Conservation (phyloP, 2,113 vertebrate species). For the Tragelaphus imberbis region DNA sequence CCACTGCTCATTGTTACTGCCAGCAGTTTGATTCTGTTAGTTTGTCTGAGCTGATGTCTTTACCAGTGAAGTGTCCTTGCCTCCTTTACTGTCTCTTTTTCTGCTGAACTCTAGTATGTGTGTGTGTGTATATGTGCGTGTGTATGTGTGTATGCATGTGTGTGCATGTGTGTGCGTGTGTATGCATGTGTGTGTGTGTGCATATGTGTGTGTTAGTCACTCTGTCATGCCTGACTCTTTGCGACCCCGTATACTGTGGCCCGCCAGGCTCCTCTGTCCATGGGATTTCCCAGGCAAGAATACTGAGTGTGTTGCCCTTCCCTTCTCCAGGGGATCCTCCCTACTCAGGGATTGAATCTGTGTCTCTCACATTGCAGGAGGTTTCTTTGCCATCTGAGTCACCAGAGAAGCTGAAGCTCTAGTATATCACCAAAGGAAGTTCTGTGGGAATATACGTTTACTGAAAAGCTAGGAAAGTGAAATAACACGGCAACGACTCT, state of each 20-base stretch:
- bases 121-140: not conserved
- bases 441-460: not conserved
- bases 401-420: not conserved
- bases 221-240: not conserved
- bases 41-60: not conserved
- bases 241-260: not conserved
- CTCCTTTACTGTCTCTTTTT: not conserved
- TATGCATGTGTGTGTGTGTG: fast-evolving
- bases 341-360: not conserved
- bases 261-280: not conserved
- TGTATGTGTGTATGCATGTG: not conserved
- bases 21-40: not conserved
- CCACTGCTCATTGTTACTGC: not conserved
- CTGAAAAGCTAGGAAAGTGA: not conserved
- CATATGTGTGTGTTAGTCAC: not conserved
- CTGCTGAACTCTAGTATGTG: not conserved
- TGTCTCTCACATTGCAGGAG: not conserved
- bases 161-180: fast-evolving
- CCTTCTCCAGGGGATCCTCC: not conserved
- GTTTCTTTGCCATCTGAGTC: not conserved
- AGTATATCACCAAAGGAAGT: not conserved
- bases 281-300: not conserved
- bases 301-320: not conserved
- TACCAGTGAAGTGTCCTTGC: not conserved
- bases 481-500: not conserved